These are phyloP conservation scores for Zaprionus lachaisei DNA, from an alignment of 1,140 invertebrate genomes.

Conservation along the genomic window DNA sequence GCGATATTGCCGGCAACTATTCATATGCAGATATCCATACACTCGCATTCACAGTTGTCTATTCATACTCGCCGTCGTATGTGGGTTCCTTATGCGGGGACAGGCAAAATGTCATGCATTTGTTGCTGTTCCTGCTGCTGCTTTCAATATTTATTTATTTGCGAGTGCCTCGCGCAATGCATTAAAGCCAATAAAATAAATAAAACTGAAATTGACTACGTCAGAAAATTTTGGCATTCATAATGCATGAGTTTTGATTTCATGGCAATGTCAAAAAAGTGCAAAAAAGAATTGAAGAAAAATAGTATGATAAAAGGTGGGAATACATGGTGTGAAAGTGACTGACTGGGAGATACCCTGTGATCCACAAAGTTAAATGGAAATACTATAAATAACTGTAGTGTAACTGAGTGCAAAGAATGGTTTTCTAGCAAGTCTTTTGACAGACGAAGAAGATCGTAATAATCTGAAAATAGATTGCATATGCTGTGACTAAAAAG, in stretches of 20 bases:
- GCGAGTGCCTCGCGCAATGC: slow-evolving; percentile 71
- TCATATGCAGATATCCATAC: slow-evolving; percentile 38
- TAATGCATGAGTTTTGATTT: slow-evolving; percentile 83
- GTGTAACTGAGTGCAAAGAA: neutral
- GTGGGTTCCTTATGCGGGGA: slow-evolving; percentile 45
- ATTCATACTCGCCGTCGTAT: neutral
- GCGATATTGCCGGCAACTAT: slow-evolving; percentile 45
- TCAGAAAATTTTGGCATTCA: slow-evolving; percentile 81
- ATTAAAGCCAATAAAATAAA: slow-evolving; percentile 82
- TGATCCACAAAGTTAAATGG: neutral
- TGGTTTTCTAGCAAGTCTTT: no score
- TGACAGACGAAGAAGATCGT: no score
- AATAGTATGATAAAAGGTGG: slow-evolving; percentile 4
- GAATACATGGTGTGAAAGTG: neutral
- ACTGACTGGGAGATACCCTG: slow-evolving; percentile 8
- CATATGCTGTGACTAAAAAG: no score
- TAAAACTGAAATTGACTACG: slow-evolving; percentile 82
- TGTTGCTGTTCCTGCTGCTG: slow-evolving; percentile 42
- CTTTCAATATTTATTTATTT: slow-evolving; percentile 78
- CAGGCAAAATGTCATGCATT: slow-evolving; percentile 52
- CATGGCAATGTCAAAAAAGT: slow-evolving; percentile 62
- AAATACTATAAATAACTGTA: neutral
- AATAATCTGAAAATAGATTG: no score
- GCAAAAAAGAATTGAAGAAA: slow-evolving; percentile 24
- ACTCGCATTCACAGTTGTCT: neutral